Percentiles rank a stretch among this genome's conserved stretches.
These are phyloP conservation scores for Etheostoma perlongum DNA, from an alignment of 2,797 vertebrate species.

Conservation along the genomic window DNA sequence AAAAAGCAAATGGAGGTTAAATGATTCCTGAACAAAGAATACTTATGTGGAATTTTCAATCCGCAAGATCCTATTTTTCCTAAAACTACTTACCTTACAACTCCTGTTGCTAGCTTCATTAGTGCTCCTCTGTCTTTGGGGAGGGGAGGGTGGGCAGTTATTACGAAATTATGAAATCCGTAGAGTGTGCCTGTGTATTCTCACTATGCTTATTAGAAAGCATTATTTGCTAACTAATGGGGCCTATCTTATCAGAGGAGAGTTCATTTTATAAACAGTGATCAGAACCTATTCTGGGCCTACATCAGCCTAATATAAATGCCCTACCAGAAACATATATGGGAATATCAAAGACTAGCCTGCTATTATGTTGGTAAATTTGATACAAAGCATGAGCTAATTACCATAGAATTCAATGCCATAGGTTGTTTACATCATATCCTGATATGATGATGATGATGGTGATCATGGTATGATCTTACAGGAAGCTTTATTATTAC, in stretches of 20 bases:
- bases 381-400: background rate
- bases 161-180: slow-evolving; percentile 26
- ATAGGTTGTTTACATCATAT: too few relatives aligned
- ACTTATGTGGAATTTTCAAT: background rate
- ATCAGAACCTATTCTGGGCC: slow-evolving; percentile 7
- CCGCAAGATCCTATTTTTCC: background rate
- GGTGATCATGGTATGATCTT: too few relatives aligned
- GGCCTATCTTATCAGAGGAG: background rate
- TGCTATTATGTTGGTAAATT: too few relatives aligned
- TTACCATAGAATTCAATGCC: too few relatives aligned
- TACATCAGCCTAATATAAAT: background rate
- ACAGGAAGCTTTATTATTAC: too few relatives aligned
- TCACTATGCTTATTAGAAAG: slow-evolving; percentile 4
- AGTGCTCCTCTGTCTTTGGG: slow-evolving; percentile 1
- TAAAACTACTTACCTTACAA: background rate
- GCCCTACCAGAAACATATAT: background rate
- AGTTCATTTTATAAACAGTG: background rate
- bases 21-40: too few relatives aligned
- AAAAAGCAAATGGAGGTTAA: background rate
- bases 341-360: background rate
- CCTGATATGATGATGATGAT: too few relatives aligned
- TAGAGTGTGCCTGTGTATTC: background rate
- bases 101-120: slow-evolving; percentile 20
- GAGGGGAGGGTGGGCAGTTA: slow-evolving; percentile 1
- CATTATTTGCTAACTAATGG: background rate